Base-by-base conservation (phyloP, 2,797 vertebrate genomes). In the Sebastes ruberrimus region DNA sequence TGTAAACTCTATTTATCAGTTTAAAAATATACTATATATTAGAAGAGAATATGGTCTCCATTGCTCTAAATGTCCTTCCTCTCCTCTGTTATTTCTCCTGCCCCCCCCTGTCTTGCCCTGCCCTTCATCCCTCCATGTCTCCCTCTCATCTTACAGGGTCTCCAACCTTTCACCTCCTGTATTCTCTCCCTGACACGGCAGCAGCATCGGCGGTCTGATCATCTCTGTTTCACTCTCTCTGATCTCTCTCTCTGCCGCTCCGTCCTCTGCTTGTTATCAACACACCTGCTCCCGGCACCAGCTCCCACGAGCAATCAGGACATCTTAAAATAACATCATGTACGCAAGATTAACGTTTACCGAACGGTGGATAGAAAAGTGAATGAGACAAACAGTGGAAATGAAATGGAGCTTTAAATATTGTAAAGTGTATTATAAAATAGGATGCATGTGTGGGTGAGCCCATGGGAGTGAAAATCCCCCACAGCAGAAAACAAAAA, bases 231-330 rank as follows among this genome's bases (percentile, higher is more conserved):
- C 70, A 63, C 56, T 23, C 65, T 73, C 67, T 73, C 67, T 82
- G 76, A 76, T 84, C 67, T 71, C 67, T 67, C 67, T 22, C 38
- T 38, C 27, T 66, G 13, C 46, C 27, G 16, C 46, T 68, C 69
- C 3, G 46, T 83, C 80, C 71, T 81, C 75, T 60, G 63, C 25
- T 75, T 76, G 72, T 81, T 77, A 42, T 64, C 76, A 33, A 52
- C 55, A 76, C 82, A 88, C 78, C 84, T 90, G 89, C 61, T 72
- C 67, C 25, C 57, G 65, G 70, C 82, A 88, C 78, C 84, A 84
- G 89, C 55, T 72, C 60, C 25, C 71, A 78, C 22, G 68, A 81
- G 74, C 52, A 61, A 11, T 5, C 49, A 57, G 11, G 13, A 22
- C 55, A n/a, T 32, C 55, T 22, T 49, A 30, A 46, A 71, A 30